Evolutionary conservation across 2,797 vertebrate genomes (phyloP).

Genomic region (Podarcis siculus): DNA sequence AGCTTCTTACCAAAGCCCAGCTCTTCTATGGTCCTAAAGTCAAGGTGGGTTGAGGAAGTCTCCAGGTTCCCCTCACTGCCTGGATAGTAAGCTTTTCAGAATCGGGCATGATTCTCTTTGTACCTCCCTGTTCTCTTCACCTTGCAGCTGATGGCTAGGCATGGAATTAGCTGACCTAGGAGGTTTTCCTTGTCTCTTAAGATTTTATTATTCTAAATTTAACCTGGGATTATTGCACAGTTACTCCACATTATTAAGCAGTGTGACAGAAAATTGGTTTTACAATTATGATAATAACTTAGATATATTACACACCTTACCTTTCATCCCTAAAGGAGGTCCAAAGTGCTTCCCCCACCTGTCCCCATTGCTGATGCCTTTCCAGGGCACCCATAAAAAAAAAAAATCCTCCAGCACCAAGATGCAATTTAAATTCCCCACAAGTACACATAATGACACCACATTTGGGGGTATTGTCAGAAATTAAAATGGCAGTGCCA

Average conservation of each 20-base stretch:
- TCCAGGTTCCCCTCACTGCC: not conserved
- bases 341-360: not conserved
- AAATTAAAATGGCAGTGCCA: too few species aligned
- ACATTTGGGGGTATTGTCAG: not conserved
- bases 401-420: not conserved
- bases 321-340: constrained; percentile 40
- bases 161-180: not conserved
- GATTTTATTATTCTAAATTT: constrained; percentile 61
- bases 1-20: too few species aligned
- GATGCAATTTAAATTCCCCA: not conserved
- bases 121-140: too few species aligned
- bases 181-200: constrained; percentile 35
- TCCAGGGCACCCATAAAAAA: not conserved
- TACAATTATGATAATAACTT: constrained; percentile 55
- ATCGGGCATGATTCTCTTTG: too few species aligned
- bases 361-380: not conserved
- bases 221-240: constrained; percentile 44
- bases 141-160: not conserved
- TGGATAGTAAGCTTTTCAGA: not conserved
- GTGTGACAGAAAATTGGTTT: constrained; percentile 48
- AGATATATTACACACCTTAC: constrained; percentile 56
- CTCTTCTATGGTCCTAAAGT: not conserved
- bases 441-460: not conserved
- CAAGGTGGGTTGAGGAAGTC: not conserved
- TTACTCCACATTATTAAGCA: constrained; percentile 67